phyloP scores from a whole-genome alignment of 1,140 invertebrate genomes.

The Globodera ellingtonae region DNA sequence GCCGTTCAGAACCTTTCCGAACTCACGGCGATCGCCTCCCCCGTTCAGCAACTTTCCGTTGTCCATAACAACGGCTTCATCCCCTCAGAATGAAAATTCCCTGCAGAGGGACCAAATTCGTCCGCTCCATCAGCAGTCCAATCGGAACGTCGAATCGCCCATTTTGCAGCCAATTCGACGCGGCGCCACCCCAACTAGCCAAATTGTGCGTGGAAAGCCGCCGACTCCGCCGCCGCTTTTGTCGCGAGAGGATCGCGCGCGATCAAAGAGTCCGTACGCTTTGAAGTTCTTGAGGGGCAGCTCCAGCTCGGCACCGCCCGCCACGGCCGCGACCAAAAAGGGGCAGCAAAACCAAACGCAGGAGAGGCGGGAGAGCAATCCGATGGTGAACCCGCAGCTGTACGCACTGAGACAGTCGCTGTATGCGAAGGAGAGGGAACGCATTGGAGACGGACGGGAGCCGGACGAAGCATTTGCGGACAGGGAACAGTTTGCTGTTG shows the following conservation, averaged over 20 bases:
- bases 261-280: conserved; percentile 29
- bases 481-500: no score
- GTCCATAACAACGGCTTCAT: conserved; percentile 2
- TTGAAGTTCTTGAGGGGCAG: conserved; percentile 8
- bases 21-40: not conserved
- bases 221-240: conserved; percentile 57
- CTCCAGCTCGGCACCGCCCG: conserved; percentile 19
- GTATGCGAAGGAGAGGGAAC: conserved; percentile 25
- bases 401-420: conserved; percentile 28
- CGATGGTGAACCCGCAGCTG: conserved; percentile 19
- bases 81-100: not conserved
- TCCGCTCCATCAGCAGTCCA: not conserved
- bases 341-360: not conserved
- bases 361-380: not conserved
- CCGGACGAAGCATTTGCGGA: not conserved
- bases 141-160: conserved; percentile 1
- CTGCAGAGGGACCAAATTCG: not conserved
- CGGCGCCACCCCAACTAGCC: conserved; percentile 45
- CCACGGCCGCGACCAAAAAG: not conserved
- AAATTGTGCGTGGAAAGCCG: conserved; percentile 53
- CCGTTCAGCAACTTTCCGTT: not conserved
- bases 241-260: conserved; percentile 37
- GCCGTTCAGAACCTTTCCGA: conserved; percentile 6
- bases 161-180: conserved; percentile 10
- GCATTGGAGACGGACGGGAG: conserved; percentile 10